phyloP scores from a whole-genome alignment of 2,797 vertebrate species.

The Eleutherodactylus coqui region DNA sequence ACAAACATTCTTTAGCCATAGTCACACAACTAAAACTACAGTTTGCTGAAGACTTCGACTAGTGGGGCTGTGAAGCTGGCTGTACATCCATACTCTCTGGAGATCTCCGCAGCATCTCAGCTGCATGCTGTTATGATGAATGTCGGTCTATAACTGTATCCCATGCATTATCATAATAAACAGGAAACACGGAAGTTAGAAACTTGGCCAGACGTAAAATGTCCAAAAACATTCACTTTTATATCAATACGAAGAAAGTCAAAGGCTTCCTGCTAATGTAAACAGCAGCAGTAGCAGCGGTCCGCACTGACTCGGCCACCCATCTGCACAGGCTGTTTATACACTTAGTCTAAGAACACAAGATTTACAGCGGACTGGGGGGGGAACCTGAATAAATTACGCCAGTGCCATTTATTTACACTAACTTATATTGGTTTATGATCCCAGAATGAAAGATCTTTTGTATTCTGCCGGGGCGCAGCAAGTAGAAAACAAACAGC shows the following conservation, averaged over 20 bases:
- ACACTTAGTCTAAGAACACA: slow-evolving; percentile 62
- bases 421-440: slow-evolving; percentile 58
- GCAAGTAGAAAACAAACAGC: slow-evolving; percentile 49
- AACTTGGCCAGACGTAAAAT: slow-evolving; percentile 21
- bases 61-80: background rate
- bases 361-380: slow-evolving; percentile 59
- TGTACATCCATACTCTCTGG: slow-evolving; percentile 30
- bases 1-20: too few species aligned
- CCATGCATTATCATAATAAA: slow-evolving; percentile 50
- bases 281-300: slow-evolving; percentile 50
- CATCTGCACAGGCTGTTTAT: slow-evolving; percentile 53
- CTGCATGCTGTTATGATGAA: slow-evolving; percentile 59
- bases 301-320: slow-evolving; percentile 57
- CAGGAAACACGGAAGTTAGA: slow-evolving; percentile 44
- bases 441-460: slow-evolving; percentile 41
- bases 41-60: background rate
- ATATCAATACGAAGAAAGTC: slow-evolving; percentile 51
- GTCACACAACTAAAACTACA: background rate
- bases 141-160: slow-evolving; percentile 45
- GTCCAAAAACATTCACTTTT: slow-evolving; percentile 48
- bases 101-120: slow-evolving; percentile 55
- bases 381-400: slow-evolving; percentile 56
- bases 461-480: slow-evolving; percentile 31
- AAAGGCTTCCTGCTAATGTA: slow-evolving; percentile 60
- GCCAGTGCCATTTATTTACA: slow-evolving; percentile 54